Conservation (phyloP, 2,113 vertebrate genomes). For the Dicentrarchus labrax region DNA sequence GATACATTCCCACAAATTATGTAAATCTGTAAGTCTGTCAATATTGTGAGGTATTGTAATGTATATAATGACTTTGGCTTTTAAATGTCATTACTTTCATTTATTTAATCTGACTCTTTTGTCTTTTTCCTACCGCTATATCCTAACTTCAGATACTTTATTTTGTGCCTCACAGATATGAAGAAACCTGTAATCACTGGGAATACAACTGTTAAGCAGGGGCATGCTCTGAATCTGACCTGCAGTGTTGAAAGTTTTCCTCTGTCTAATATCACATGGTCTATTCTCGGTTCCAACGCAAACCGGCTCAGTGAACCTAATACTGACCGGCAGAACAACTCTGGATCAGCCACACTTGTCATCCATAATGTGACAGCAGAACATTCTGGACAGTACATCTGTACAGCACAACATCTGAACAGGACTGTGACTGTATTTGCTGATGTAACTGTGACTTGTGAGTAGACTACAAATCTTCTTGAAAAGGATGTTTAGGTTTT, state of each 20-base stretch:
- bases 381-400: background rate
- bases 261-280: slow-evolving; percentile 36
- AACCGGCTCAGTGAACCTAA: background rate
- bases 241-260: slow-evolving; percentile 57
- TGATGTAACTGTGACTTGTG: slow-evolving; percentile 24
- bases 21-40: too few species aligned
- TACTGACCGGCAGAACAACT: background rate
- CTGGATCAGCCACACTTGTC: background rate
- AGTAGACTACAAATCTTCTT: slow-evolving; percentile 19
- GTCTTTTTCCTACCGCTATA: too few species aligned
- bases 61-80: too few species aligned
- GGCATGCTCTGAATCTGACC: slow-evolving; percentile 46
- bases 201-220: background rate
- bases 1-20: background rate
- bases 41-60: background rate
- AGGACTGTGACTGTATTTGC: background rate
- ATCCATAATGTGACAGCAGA: background rate
- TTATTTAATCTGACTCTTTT: background rate
- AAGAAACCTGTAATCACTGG: slow-evolving; percentile 32
- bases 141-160: background rate
- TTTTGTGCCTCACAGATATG: slow-evolving; percentile 29
- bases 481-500: background rate
- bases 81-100: background rate
- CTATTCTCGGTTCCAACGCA: background rate
- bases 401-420: background rate